These are phyloP conservation scores for Heliconius hewitsoni DNA, from an alignment of 1,140 invertebrate species.

Conservation along the genomic window DNA sequence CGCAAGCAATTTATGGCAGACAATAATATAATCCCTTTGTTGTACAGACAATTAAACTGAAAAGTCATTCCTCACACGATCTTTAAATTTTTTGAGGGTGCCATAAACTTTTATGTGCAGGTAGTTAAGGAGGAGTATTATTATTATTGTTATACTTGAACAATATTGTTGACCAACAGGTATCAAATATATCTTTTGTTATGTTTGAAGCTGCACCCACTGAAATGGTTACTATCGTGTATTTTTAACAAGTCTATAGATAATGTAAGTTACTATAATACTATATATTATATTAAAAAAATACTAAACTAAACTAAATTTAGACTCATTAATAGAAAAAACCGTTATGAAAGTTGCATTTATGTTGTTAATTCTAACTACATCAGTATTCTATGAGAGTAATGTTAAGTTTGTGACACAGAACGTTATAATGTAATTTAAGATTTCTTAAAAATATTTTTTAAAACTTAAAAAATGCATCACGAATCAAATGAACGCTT, in stretches of 20 bases:
- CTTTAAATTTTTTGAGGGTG: constrained; percentile 23
- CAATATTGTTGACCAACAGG: background rate
- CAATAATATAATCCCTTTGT: constrained; percentile 37
- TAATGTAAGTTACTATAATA: too few species aligned
- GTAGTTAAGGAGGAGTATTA: constrained; percentile 24
- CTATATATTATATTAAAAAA: too few species aligned
- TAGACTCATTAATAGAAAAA: too few species aligned
- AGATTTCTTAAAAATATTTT: too few species aligned
- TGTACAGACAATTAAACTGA: constrained; percentile 39
- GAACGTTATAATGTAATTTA: too few species aligned
- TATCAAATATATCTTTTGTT: background rate
- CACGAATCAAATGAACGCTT: background rate
- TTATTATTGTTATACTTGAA: constrained; percentile 1
- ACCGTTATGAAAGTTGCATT: too few species aligned
- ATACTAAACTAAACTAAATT: too few species aligned
- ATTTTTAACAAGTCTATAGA: background rate
- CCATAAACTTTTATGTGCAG: constrained; percentile 31
- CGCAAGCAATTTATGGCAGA: constrained; percentile 30
- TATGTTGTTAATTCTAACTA: too few species aligned
- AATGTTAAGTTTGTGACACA: too few species aligned
- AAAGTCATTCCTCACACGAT: constrained; percentile 36
- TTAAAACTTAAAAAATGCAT: too few species aligned
- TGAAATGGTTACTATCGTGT: background rate
- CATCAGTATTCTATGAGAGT: too few species aligned
- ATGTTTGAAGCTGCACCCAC: background rate